A percentile compares a stretch with the other conserved stretches of the same genome.
Evolutionary conservation across 2,888 invertebrate genomes (phyloP).

Genomic region (Diarsia brunnea): DNA sequence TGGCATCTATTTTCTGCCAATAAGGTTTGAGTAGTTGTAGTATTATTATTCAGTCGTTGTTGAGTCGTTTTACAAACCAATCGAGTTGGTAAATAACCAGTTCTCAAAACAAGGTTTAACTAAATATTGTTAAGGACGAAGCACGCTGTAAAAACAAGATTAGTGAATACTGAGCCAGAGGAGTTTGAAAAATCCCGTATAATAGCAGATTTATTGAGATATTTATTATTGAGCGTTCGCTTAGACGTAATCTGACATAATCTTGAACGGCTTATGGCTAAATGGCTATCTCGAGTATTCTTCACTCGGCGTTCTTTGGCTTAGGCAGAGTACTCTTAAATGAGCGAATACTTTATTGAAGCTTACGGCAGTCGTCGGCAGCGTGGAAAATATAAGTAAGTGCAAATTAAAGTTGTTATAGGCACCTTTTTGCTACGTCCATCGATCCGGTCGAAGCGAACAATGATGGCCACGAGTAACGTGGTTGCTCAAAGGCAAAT

Average conservation of each 20-base stretch:
- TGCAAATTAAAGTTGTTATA: neutral
- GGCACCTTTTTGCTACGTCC: neutral
- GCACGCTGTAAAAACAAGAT: neutral
- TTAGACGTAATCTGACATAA: constrained; percentile 28
- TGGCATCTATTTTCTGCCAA: neutral
- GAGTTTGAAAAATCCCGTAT: constrained; percentile 7
- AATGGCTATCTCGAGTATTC: neutral
- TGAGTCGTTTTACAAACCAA: neutral
- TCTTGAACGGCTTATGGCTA: constrained; percentile 9
- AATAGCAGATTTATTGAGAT: constrained; percentile 26
- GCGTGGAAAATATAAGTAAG: neutral
- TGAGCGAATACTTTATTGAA: neutral
- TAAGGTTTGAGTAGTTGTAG: neutral
- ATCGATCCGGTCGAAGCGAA: neutral
- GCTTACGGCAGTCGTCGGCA: neutral
- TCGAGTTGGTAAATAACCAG: neutral
- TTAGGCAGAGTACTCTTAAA: neutral
- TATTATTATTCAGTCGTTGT: no score
- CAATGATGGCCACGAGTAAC: neutral
- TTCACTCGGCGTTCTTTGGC: neutral
- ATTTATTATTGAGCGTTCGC: constrained; percentile 11
- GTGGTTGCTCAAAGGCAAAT: neutral
- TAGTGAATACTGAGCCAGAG: neutral
- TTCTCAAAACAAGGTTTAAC: neutral
- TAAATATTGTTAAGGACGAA: neutral